These are phyloP conservation scores for Scotopteryx bipunctaria DNA, from an alignment of 2,888 invertebrate genomes.

Conservation along the genomic window DNA sequence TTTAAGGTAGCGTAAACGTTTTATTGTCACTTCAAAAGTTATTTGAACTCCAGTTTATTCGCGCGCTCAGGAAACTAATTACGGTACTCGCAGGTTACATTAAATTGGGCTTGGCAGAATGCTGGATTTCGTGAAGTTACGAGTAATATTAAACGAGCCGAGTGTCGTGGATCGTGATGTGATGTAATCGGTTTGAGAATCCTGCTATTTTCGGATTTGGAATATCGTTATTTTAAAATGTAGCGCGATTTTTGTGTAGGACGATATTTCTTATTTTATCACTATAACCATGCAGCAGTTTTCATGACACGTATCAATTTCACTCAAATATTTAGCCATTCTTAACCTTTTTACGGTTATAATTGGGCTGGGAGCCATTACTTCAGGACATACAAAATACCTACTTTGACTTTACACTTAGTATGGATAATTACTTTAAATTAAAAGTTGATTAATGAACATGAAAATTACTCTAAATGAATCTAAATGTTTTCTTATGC, in stretches of 20 bases:
- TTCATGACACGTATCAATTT: conserved; percentile 5
- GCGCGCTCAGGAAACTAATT: conserved; percentile 53
- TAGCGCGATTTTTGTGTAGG: conserved; percentile 47
- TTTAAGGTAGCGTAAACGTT: conserved; percentile 12
- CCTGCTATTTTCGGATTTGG: conserved; percentile 66
- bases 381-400: too few relatives aligned
- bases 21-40: conserved; percentile 27
- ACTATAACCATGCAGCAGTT: conserved; percentile 14
- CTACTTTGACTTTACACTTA: too few relatives aligned
- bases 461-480: too few relatives aligned
- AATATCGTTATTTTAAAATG: conserved; percentile 64
- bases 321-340: neutral
- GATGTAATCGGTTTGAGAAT: conserved; percentile 69
- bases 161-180: conserved; percentile 65
- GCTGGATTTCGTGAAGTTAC: conserved; percentile 60
- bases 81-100: conserved; percentile 57
- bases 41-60: conserved; percentile 49
- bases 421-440: too few relatives aligned
- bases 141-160: conserved; percentile 62
- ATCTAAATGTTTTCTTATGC: too few relatives aligned
- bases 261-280: conserved; percentile 22
- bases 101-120: conserved; percentile 70
- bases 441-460: too few relatives aligned
- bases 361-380: neutral
- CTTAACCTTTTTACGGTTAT: neutral